Evolutionary conservation across 2,113 vertebrate genomes (phyloP), one percentile per base, ranked within the genome.

Genomic region (Athene cunicularia): DNA sequence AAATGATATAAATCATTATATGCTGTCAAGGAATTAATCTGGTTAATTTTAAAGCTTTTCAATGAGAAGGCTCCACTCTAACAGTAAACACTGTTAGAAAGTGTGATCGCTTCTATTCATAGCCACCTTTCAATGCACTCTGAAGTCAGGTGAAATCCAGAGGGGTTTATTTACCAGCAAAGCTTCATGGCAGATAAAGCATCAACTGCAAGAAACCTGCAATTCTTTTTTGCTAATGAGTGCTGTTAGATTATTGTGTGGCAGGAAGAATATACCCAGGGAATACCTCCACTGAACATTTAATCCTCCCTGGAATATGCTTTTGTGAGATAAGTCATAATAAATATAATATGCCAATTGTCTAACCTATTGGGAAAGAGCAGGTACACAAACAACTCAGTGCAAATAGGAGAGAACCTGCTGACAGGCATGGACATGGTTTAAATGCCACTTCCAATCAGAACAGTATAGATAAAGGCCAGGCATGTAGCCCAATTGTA

Each of bases 211-310:
- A 90, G 53, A 92, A 96, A 87, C 50, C 33, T 76, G 60, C 41
- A 95, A 72, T 93, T 80, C 67, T 94, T 84, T 75, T 89, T 85
- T 92, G 63, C 59, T 96, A 95, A 95, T 53, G 19, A 93, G 50
- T 49, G 30, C 15, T 53, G 19, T 59, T 90, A 93, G 53, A 90
- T 95, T 90, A 87, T 52, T 33, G 74, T 63, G 23, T 89, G 93
- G 87, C 91, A 95, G 58, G 62, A 91, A 93, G 55, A 91, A 68
- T 66, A 93, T 52, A 56, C 20, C 66, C 1, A 2, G 77, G 67
- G 76, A 97, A 95, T 77, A 82, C 12, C 13, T 16, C 9, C 43
- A 15, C 45, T 20, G n/a, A 96, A 70, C 50, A 59, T 66, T 84
- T 84, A 26, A 74, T 71, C 21, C 93, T 95, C 80, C 16, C 24